Evolutionary conservation across 64 coral and sea anemone genomes (phyloP).

Genomic region (Pocillopora damicornis): DNA sequence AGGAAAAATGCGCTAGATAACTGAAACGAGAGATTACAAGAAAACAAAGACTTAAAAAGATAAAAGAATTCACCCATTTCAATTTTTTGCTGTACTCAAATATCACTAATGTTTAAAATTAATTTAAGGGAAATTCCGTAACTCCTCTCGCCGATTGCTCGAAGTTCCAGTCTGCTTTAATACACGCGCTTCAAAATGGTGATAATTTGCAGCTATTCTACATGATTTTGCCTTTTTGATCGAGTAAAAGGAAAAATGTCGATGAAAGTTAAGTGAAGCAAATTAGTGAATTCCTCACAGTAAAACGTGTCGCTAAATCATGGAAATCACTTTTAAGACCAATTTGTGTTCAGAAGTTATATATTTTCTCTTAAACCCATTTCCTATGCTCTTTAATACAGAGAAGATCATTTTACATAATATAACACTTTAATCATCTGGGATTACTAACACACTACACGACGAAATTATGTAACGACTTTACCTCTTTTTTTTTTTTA

Average conservation of each 20-base stretch:
- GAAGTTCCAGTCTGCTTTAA: not conserved
- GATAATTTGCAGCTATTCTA: not conserved
- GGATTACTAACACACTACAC: not conserved
- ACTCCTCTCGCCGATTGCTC: not conserved
- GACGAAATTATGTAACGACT: not conserved
- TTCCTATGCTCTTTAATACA: too few species aligned
- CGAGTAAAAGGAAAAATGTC: not conserved
- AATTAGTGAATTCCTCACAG: not conserved
- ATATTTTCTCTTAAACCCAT: too few species aligned
- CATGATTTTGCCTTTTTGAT: not conserved
- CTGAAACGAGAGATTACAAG: too few species aligned
- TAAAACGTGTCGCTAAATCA: not conserved
- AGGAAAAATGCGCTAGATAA: too few species aligned
- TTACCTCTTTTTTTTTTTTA: not conserved
- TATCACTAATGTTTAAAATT: too few species aligned
- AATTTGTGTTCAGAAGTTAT: too few species aligned
- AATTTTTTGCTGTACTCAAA: too few species aligned
- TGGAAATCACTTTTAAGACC: too few species aligned
- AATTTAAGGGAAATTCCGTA: not conserved
- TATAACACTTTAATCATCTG: not conserved
- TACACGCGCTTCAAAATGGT: not conserved
- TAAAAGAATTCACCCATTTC: too few species aligned
- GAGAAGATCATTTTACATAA: too few species aligned
- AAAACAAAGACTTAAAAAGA: too few species aligned
- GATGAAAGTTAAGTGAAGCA: not conserved